A percentile compares a stretch with the other conserved stretches of the same genome.
These are phyloP conservation scores for Chamaedrilus cognettii DNA, from an alignment of 2,888 invertebrate species.

Conservation along the genomic window DNA sequence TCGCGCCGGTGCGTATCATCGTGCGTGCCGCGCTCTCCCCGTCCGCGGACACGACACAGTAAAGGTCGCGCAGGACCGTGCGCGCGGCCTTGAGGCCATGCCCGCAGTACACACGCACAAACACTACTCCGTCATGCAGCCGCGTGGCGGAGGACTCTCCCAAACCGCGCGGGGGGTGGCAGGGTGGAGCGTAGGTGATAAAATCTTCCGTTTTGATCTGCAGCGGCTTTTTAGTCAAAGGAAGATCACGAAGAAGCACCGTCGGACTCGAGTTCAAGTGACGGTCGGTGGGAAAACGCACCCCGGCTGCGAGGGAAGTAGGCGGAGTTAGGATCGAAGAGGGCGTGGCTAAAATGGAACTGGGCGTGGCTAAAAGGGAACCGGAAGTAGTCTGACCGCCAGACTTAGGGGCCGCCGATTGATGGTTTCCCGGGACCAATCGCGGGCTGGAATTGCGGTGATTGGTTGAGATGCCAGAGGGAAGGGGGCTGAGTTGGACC, in stretches of 20 bases:
- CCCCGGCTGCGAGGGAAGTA: too few relatives aligned
- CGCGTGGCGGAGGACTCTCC: neutral
- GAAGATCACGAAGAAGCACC: constrained; percentile 42
- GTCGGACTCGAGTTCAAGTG: too few relatives aligned
- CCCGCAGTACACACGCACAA: constrained; percentile 61
- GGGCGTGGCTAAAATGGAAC: too few relatives aligned
- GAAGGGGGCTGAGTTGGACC: too few relatives aligned
- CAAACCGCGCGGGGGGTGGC: neutral
- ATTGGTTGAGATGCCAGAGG: too few relatives aligned
- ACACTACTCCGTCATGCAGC: constrained; percentile 35
- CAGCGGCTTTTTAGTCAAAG: constrained; percentile 53
- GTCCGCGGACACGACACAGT: constrained; percentile 97
- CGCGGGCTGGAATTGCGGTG: too few relatives aligned
- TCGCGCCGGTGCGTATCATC: constrained; percentile 92
- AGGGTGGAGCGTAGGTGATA: constrained; percentile 46
- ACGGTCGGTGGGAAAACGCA: too few relatives aligned
- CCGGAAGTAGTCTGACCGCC: too few relatives aligned
- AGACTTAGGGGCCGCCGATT: too few relatives aligned
- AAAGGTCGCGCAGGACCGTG: constrained; percentile 72
- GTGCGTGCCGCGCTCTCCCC: constrained; percentile 95
- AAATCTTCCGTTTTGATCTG: constrained; percentile 56
- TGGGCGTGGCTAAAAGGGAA: too few relatives aligned
- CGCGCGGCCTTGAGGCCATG: constrained; percentile 61
- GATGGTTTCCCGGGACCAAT: too few relatives aligned
- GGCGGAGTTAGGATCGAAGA: too few relatives aligned